Percentiles rank a stretch among this genome's conserved stretches.
Evolutionary conservation across 1,140 invertebrate genomes (phyloP).

Genomic region (Metopolophium dirhodum): DNA sequence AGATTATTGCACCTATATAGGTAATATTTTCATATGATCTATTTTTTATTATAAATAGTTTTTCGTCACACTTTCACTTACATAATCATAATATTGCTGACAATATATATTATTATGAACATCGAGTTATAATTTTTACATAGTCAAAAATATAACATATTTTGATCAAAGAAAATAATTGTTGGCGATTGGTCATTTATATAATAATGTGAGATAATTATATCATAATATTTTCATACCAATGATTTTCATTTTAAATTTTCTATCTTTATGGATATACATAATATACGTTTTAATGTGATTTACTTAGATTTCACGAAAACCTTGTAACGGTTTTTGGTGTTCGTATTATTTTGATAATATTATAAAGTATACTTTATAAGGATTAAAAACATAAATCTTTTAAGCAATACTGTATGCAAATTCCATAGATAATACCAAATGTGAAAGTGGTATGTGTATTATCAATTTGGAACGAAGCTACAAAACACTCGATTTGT

Average conservation of each 20-base stretch:
- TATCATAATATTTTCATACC: too few relatives aligned
- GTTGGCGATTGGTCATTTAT: background rate
- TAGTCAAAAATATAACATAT: background rate
- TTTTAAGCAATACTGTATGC: background rate
- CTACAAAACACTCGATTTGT: background rate
- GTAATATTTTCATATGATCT: background rate
- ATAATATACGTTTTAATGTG: background rate
- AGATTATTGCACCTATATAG: background rate
- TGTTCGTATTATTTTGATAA: background rate
- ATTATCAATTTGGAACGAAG: background rate
- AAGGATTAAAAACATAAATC: constrained; percentile 14
- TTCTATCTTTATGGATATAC: too few relatives aligned
- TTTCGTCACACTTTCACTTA: background rate
- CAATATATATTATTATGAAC: background rate
- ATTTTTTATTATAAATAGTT: background rate
- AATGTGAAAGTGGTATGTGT: background rate
- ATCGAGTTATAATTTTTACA: background rate
- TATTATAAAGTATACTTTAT: background rate
- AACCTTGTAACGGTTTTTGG: background rate
- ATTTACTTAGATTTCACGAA: background rate
- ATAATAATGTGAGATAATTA: background rate
- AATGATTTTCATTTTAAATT: too few relatives aligned
- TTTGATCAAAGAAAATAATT: background rate
- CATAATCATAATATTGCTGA: background rate
- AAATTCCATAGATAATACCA: background rate